These are phyloP conservation scores for Gnathonemus longibarbis DNA, from an alignment of 2,113 vertebrate species.

Conservation along the genomic window DNA sequence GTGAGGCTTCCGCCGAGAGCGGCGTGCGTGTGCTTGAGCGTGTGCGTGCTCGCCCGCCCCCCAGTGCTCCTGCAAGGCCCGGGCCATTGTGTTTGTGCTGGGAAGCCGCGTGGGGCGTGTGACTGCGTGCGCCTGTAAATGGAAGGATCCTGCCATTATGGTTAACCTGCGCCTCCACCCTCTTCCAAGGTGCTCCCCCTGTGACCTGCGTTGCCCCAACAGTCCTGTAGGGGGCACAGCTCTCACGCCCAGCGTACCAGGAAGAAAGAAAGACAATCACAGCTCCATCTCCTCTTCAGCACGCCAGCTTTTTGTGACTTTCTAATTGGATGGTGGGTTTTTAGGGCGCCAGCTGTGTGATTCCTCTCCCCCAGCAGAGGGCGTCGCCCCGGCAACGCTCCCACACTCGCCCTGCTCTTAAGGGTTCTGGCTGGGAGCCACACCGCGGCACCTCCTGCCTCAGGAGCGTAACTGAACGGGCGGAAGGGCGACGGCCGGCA, in stretches of 20 bases:
- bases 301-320: background rate
- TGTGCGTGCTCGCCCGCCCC: background rate
- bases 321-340: background rate
- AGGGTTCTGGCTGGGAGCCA: background rate
- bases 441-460: background rate
- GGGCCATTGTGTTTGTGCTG: background rate
- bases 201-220: background rate
- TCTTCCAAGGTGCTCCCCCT: background rate
- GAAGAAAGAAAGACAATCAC: background rate
- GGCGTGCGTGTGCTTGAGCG: background rate
- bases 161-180: background rate
- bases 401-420: background rate
- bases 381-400: background rate
- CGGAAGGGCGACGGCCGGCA: background rate
- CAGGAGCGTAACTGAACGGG: background rate
- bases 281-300: background rate
- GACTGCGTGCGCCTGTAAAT: constrained; percentile 14
- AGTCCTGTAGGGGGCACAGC: background rate
- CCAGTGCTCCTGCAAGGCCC: background rate
- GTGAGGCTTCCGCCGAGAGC: constrained; percentile 43
- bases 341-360: background rate
- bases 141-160: background rate
- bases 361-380: background rate
- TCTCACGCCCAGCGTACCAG: background rate
- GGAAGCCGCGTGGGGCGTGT: constrained; percentile 19